Evolutionary conservation across 1,140 invertebrate species (phyloP).

Genomic region (Coptotermes formosanus): DNA sequence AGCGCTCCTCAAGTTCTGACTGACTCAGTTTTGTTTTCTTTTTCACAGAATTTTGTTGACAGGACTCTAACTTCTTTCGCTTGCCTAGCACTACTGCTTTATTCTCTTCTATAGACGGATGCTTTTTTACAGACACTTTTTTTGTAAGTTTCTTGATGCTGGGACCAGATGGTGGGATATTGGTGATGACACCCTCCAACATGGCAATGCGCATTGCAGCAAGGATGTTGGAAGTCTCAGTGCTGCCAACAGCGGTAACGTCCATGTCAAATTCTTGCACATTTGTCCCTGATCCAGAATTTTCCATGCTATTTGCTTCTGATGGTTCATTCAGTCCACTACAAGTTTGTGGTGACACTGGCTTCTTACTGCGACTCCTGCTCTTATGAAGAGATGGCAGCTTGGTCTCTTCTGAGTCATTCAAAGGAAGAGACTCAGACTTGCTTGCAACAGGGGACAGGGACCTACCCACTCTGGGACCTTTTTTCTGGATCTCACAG

Average conservation of each 20-base stretch:
- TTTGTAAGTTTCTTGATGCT: background rate
- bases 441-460: background rate
- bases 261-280: constrained; percentile 13
- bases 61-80: background rate
- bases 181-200: constrained; percentile 12
- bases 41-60: background rate
- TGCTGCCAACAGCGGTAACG: background rate
- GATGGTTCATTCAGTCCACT: background rate
- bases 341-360: too few relatives aligned
- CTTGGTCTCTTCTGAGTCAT: background rate
- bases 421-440: background rate
- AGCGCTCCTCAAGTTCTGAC: background rate
- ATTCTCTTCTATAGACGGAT: background rate
- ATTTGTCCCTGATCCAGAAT: background rate
- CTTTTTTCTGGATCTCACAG: background rate
- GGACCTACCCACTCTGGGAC: background rate
- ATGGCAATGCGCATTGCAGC: constrained; percentile 27
- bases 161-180: background rate
- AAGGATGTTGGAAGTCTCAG: constrained; percentile 24
- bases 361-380: background rate
- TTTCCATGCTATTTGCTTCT: background rate
- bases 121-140: background rate
- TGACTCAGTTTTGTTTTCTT: constrained; percentile 3
- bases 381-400: background rate
- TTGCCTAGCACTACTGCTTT: background rate